phyloP scores from a whole-genome alignment of 2,797 vertebrate genomes.

The Acanthurus tractus region DNA sequence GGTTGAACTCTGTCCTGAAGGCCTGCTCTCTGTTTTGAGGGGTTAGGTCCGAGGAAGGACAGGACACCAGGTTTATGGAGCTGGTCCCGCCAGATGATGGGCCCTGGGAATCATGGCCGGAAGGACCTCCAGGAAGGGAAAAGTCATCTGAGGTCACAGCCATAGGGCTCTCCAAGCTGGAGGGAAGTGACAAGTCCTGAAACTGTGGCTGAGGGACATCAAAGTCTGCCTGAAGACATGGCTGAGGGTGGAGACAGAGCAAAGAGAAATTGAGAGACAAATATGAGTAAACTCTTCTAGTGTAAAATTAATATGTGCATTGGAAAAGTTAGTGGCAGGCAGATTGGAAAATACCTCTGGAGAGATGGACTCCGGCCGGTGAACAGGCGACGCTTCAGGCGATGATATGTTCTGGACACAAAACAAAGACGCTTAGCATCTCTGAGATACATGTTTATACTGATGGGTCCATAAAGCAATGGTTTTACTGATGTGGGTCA shows the following conservation, averaged over 20 bases:
- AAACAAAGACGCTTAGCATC: slow-evolving; percentile 16
- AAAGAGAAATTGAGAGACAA: not conserved
- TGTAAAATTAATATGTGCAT: not conserved
- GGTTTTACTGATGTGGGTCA: not conserved
- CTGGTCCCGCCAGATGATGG: slow-evolving; percentile 56
- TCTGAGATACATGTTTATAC: not conserved
- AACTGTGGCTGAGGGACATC: slow-evolving; percentile 88
- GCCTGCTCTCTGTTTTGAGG: slow-evolving; percentile 90
- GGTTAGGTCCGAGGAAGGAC: slow-evolving; percentile 86
- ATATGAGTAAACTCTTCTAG: not conserved
- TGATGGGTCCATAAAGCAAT: not conserved
- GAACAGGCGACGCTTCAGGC: slow-evolving; percentile 93
- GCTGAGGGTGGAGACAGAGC: slow-evolving; percentile 73
- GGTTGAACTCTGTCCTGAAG: slow-evolving; percentile 99
- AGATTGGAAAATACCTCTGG: slow-evolving; percentile 88
- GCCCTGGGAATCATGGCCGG: slow-evolving; percentile 73
- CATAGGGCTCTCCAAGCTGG: slow-evolving; percentile 88
- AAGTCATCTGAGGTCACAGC: slow-evolving; percentile 87
- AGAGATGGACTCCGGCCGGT: slow-evolving; percentile 94
- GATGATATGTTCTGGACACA: slow-evolving; percentile 95
- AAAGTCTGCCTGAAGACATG: slow-evolving; percentile 90
- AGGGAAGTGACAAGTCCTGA: slow-evolving; percentile 88
- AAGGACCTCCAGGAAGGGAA: slow-evolving; percentile 74
- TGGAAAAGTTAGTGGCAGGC: not conserved
- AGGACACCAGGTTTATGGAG: slow-evolving; percentile 77